Base-by-base conservation (phyloP, 2,113 vertebrate genomes). In the Motacilla tschutschensis region DNA sequence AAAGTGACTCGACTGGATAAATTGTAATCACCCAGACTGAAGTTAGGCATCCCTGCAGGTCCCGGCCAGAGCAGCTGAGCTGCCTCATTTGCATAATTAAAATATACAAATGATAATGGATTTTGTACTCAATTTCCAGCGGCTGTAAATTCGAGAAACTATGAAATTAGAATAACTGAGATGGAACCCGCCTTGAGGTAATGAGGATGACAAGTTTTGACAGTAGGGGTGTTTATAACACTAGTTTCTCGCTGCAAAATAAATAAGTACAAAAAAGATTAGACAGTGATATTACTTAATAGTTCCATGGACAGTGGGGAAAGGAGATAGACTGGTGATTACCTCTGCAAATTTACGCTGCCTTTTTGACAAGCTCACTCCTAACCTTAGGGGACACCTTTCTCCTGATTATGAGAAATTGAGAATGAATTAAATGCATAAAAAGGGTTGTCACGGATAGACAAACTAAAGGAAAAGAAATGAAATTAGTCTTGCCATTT, bases 61-160 rank as follows among this genome's bases (percentile, higher is more conserved):
- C 97, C 97, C 96, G 97, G 98, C 97, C 97, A 98, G 98, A 98
- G 95, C 98, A 99, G 98, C 98, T 99, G 98, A 99, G 98, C 98
- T 98, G 98, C 97, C 98, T 99, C 97, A 99, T 99, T 99, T 99
- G 98, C 99, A 99, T 99, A 99, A 99, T 99, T 99, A 99, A 99
- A 99, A 99, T 99, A 99, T 99, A 99, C 98, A 99, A 99, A 99
- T 99, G 99, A 99, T 99, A 99, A 99, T 99, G 99, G 98, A 99
- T 99, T 99, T 99, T 99, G 98, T 99, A 99, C 98, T 99, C 98
- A 99, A 99, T 99, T 99, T 99, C 99, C 98, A 99, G 98, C 98
- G 98, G 99, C 99, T 99, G 99, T 98, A 98, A 98, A 99, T 99
- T 98, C 97, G 95, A 98, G 97, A 97, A 99, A 98, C 98, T 99